phyloP scores from a whole-genome alignment of 2,797 vertebrate genomes.

The Tamandua tetradactyla region DNA sequence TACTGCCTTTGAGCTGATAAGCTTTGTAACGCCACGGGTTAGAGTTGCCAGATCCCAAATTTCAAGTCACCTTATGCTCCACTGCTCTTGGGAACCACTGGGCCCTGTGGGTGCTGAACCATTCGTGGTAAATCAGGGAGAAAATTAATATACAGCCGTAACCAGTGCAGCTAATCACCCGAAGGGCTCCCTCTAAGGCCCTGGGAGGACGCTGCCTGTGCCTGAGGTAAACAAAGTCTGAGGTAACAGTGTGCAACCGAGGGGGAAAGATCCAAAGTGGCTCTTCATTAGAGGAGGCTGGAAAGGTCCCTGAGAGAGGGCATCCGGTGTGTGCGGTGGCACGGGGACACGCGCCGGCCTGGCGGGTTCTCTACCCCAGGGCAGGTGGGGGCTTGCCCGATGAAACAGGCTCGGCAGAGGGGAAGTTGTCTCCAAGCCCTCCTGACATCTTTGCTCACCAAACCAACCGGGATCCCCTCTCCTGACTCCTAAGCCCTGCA shows the following conservation, averaged over 20 bases:
- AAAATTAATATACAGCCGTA: slow-evolving; percentile 62
- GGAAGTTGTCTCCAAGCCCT: neutral
- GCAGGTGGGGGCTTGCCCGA: neutral
- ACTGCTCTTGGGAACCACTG: neutral
- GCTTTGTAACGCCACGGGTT: neutral
- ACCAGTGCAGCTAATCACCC: neutral
- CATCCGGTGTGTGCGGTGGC: neutral
- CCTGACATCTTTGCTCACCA: neutral
- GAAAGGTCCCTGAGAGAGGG: neutral
- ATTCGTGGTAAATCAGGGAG: slow-evolving; percentile 61
- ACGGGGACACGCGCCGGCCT: neutral
- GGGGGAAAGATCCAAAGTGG: neutral
- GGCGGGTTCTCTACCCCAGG: neutral
- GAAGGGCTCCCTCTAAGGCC: neutral
- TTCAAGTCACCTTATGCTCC: slow-evolving; percentile 64
- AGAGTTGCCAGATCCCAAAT: slow-evolving; percentile 21
- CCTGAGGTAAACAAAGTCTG: neutral
- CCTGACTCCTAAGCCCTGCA: slow-evolving; percentile 78
- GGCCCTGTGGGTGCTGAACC: slow-evolving; percentile 68
- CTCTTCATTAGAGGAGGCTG: neutral
- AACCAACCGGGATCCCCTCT: neutral
- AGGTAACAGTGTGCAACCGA: neutral
- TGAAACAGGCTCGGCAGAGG: neutral
- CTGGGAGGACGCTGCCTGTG: neutral
- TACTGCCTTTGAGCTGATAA: slow-evolving; percentile 15